Base-by-base conservation (phyloP, 2,113 vertebrate species). In the Lophochroa leadbeateri region DNA sequence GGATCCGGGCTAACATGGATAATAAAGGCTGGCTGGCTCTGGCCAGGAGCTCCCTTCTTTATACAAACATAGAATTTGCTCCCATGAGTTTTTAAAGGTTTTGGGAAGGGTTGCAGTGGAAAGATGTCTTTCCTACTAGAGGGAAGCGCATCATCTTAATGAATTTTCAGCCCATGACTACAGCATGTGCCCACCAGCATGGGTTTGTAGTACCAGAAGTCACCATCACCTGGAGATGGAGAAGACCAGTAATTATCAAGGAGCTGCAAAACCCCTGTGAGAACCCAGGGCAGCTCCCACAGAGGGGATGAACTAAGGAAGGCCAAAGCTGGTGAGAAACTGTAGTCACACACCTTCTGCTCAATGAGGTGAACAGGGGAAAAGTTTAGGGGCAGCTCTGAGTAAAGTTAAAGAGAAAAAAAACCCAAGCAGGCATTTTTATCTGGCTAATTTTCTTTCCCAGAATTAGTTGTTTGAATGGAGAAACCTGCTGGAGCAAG, bases 401-500 rank as follows among this genome's bases (percentile, higher is more conserved):
- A 91, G 53, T 60, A 55, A 91, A 95, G 57, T 82, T 27, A 1
- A 60, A 60, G 58, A 47, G 82, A 79, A 44, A 61, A 55, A 61
- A 55, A 71, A 82, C 70, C 37, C 53, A 52, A 65, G 81, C 29
- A n/a, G 35, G n/a, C 63, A 43, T 92, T 77, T 93, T 74, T 79
- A 95, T 96, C 96, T 96, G 93, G 97, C 93, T 98, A 98, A 98
- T 98, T 97, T 98, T 95, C 96, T 86, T 95, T 63, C 67, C 53
- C 1, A 3, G 97, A 98, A 98, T 98, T 98, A 98, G 98, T 98
- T 97, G 97, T 96, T 94, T 97, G 97, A 97, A 96, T 96, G 95
- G 95, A 96, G 92, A 95, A 97, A 97, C 86, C 94, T 96, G 91
- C 94, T 97, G 97, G 96, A 98, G 89, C 94, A 97, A 96, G 97